Evolutionary conservation across 2,797 vertebrate genomes (phyloP), one percentile per base, ranked within the genome.

Genomic region (Anolis apletophallus): DNA sequence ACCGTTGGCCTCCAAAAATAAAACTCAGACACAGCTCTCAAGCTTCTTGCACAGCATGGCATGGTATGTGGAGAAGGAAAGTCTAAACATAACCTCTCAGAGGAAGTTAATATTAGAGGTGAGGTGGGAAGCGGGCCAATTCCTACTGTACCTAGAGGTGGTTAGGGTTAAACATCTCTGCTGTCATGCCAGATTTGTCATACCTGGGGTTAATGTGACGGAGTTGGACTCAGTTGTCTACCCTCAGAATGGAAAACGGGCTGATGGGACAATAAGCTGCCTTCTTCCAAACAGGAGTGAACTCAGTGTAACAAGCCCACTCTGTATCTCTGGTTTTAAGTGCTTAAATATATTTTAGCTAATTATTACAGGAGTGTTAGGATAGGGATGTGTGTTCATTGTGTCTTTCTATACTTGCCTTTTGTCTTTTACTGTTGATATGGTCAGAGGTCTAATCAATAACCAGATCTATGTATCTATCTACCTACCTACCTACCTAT

Each of bases 71-170:
- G 40, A 9, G 13, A 67, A 67, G 21, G 52, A 26, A 75, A 61
- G 40, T 85, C 71, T 88, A 88, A 81, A 85, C 78, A 84, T 88
- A 75, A 80, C 83, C 64, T 76, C 61, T 21, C 34, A 1, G 12
- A 6, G 34, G 16, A 75, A 36, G 59, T 46, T 75, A 80, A 88
- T 75, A 81, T 85, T 81, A 69, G 71, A 36, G 52, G 14, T 2
- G 16, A 29, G 36, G 21, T 29, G 57, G 78, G 79, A 86, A 26
- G 29, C 64, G 3, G 26, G 59, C 78, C 54, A 81, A 46, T 29
- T 2, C 67, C 29, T 80, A 74, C 87, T 69, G 82, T 81, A 80
- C 4, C 2, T 17, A 80, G 55, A 14, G 13, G 68, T 21, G 59
- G n/a, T 8, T 16, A 79, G 57, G 55, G 80, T 46, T 34, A 6